Percentiles rank a stretch among this genome's conserved stretches.
These are phyloP conservation scores for Myrmecobius fasciatus DNA, from an alignment of 2,113 vertebrate species.

Conservation along the genomic window DNA sequence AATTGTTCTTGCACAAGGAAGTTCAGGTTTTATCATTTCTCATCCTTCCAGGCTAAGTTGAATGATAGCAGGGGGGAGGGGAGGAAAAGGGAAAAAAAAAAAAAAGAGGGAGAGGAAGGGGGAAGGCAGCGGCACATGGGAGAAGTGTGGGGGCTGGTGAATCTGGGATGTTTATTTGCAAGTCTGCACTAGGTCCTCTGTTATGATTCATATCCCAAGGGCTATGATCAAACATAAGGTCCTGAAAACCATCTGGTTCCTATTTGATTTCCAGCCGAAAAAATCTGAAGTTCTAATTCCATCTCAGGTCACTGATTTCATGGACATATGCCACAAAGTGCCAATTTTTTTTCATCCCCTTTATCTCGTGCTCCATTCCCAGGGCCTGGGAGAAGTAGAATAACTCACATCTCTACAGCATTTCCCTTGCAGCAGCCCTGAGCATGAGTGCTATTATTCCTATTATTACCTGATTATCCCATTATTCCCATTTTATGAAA, in stretches of 20 bases:
- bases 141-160: not conserved
- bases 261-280: not conserved
- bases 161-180: not conserved
- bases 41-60: not conserved
- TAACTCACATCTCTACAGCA: not conserved
- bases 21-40: not conserved
- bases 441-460: not conserved
- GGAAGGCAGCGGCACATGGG: too few species aligned
- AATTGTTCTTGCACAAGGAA: not conserved
- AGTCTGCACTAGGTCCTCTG: not conserved
- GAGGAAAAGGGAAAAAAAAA: too few species aligned
- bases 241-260: slow-evolving; percentile 1
- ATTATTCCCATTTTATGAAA: not conserved
- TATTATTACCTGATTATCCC: not conserved
- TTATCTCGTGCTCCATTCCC: not conserved
- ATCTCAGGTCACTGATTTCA: not conserved
- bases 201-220: not conserved
- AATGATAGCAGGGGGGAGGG: not conserved
- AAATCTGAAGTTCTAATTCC: not conserved
- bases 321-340: not conserved
- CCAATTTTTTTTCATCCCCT: not conserved
- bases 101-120: too few species aligned
- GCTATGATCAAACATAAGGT: not conserved
- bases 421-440: not conserved
- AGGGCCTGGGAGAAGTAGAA: not conserved